phyloP scores from a whole-genome alignment of 2,113 vertebrate species.

The Aphyosemion australe region DNA sequence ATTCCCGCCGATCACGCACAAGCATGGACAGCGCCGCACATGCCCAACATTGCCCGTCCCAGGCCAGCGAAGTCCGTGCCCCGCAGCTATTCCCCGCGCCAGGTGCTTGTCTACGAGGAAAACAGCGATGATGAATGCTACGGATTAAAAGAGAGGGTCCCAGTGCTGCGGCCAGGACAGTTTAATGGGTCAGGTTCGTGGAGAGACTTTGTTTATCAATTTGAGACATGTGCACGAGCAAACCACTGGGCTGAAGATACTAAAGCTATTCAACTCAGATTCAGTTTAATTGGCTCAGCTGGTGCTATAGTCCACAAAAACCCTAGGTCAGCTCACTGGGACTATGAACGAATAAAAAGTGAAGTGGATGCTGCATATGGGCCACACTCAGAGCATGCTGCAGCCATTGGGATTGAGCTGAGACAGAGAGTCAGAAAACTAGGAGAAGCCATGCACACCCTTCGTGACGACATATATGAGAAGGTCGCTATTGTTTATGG shows the following conservation, averaged over 20 bases:
- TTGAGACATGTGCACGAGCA: neutral
- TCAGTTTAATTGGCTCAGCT: neutral
- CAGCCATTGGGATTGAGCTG: neutral
- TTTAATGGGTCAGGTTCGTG: neutral
- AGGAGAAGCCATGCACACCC: neutral
- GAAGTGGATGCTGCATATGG: neutral
- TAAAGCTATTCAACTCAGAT: neutral
- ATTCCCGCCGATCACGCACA: no score
- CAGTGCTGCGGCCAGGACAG: neutral
- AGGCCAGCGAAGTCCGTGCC: no score
- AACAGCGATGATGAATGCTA: neutral
- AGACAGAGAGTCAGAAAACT: no score
- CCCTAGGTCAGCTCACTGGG: neutral
- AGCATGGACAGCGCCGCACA: no score
- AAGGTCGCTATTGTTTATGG: neutral
- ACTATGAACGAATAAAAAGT: neutral
- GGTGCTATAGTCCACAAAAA: neutral
- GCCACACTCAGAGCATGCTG: neutral
- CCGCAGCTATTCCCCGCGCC: no score
- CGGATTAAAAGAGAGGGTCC: neutral
- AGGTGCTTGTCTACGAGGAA: no score
- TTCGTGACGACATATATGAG: neutral
- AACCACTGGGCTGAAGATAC: no score
- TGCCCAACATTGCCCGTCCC: no score
- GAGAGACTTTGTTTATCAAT: constrained; percentile 1